Base-by-base conservation (phyloP, 2,888 invertebrate species). In the Timandra comae region DNA sequence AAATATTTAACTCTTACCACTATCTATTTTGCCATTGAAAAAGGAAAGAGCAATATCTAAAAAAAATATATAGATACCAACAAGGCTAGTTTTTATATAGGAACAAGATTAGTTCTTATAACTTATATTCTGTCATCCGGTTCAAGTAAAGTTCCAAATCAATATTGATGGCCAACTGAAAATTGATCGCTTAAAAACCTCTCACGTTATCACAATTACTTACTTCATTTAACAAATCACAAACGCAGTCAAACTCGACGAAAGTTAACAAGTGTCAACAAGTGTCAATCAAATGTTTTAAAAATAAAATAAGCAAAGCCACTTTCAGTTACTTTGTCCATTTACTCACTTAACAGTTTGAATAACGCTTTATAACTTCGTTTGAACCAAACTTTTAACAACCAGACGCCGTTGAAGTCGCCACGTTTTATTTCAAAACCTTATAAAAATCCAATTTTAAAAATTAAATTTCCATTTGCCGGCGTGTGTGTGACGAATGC, bases 401-500 rank as follows among this genome's bases (percentile, higher is more conserved):
- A 10, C 2, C 10, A n/a, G n/a, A n/a, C n/a, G n/a, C n/a, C n/a
- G n/a, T n/a, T n/a, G n/a, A n/a, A n/a, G n/a, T n/a, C n/a, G n/a
- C n/a, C n/a, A 67, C 56, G 62, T 65, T 68, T 56, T 60, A 49
- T 58, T 65, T 49, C 56, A 62, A 62, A 63, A 56, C 44, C 65
- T 64, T 72, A 80, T 82, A 80, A 77, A 80, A 78, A 65, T 66
- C 70, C 73, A 81, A 80, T 81, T 81, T 79, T 56, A 72, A 80
- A 78, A 76, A 75, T 77, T 80, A 71, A 80, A 82, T 59, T 74
- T 67, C 72, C 66, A 77, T 79, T 79, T 76, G 76, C 66, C 78
- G 64, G 56, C 78, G 78, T 59, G 72, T 81, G 82, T 79, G 82
- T 82, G 80, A 80, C 82, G 74, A 82, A 84, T 77, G 64, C 56